Conservation (phyloP, 2,113 vertebrate genomes). For the Catharus minimus region DNA sequence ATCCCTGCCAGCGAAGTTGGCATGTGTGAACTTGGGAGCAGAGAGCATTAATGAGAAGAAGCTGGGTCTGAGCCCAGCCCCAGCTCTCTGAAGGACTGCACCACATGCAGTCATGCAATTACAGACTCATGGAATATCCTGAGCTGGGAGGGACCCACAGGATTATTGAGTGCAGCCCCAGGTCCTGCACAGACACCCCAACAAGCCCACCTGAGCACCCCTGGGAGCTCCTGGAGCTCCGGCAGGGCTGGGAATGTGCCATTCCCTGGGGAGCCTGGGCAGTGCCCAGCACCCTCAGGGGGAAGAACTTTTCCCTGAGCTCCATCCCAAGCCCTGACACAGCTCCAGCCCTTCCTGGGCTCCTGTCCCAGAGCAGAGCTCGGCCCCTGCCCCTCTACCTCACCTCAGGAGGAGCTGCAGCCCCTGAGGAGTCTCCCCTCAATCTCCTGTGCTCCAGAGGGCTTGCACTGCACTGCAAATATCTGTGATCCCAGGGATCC, state of each 20-base stretch:
- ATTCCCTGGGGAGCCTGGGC: not conserved
- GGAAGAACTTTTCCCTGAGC: not conserved
- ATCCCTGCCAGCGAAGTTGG: not conserved
- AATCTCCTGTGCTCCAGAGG: not conserved
- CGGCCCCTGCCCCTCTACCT: not conserved
- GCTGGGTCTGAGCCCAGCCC: not conserved
- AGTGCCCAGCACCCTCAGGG: not conserved
- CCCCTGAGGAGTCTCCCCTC: not conserved
- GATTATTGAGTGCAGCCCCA: rapidly evolving
- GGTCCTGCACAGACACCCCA: not conserved
- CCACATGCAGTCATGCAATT: too few relatives aligned
- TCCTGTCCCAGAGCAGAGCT: too few relatives aligned
- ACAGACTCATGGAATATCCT: not conserved
- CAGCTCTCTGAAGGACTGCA: not conserved
- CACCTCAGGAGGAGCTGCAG: not conserved
- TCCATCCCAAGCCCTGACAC: not conserved
- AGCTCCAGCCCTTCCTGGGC: not conserved
- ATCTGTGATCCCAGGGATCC: not conserved
- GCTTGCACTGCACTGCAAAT: not conserved
- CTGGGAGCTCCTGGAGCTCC: not conserved
- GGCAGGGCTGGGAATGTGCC: not conserved
- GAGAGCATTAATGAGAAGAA: not conserved
- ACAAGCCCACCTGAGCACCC: not conserved
- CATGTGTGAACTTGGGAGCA: not conserved
- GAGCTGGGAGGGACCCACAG: not conserved